Percentiles rank a stretch among this genome's conserved stretches.
These are phyloP conservation scores for Caenorhabditis sinica DNA, from an alignment of 2,888 invertebrate genomes.

Conservation along the genomic window DNA sequence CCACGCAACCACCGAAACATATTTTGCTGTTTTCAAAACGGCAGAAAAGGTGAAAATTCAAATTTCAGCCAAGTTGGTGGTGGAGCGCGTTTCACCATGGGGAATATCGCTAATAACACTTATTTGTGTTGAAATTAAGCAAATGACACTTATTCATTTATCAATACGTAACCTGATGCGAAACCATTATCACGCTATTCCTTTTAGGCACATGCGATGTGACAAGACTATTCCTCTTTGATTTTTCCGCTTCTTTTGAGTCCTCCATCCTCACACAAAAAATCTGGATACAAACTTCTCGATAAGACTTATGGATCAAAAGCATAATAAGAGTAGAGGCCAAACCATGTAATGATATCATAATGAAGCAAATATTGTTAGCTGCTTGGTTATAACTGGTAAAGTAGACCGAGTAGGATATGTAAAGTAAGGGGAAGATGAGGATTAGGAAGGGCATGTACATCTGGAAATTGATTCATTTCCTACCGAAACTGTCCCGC, in stretches of 20 bases:
- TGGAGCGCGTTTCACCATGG: no score
- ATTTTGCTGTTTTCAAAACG: no score
- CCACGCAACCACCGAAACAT: no score
- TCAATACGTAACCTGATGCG: not conserved
- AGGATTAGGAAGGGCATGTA: conserved; percentile 2
- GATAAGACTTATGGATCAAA: conserved; percentile 21
- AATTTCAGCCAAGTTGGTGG: no score
- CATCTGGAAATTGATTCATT: conserved; percentile 1
- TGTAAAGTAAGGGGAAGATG: conserved; percentile 5
- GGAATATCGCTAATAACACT: no score
- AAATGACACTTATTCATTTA: no score
- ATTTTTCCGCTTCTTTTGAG: not conserved
- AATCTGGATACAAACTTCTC: not conserved
- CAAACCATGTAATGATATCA: conserved; percentile 22
- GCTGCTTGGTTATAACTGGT: conserved; percentile 22
- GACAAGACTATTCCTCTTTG: not conserved
- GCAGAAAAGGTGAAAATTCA: no score
- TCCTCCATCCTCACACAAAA: not conserved
- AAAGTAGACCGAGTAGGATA: not conserved
- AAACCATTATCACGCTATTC: not conserved
- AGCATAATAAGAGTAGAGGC: conserved; percentile 29
- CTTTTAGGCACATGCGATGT: not conserved
- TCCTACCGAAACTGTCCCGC: no score
- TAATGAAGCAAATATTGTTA: conserved; percentile 21
- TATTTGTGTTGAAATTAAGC: no score